Conservation (phyloP, 2,797 vertebrate species). For the Ctenosaura bakeri region DNA sequence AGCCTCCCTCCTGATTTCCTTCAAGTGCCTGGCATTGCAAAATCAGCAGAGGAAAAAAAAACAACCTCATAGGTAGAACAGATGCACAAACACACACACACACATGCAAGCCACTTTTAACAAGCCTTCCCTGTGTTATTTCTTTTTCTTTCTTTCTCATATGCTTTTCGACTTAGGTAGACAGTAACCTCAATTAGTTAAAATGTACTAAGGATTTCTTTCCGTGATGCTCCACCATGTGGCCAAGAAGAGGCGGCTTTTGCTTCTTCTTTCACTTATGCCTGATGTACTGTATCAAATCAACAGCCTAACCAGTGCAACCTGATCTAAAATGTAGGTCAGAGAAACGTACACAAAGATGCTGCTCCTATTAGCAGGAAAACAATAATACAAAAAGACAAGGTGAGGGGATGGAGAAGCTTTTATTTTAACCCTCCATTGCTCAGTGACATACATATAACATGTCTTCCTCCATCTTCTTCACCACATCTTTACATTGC, state of each 20-base stretch:
- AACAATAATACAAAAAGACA: not conserved
- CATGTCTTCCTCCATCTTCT: too few species aligned
- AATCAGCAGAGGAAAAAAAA: not conserved
- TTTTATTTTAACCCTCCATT: not conserved
- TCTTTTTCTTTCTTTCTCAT: slow-evolving; percentile 15
- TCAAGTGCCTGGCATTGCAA: slow-evolving; percentile 29
- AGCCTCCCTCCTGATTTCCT: not conserved
- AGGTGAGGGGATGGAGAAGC: not conserved
- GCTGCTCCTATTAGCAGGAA: not conserved
- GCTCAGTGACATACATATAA: too few species aligned
- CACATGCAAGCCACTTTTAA: not conserved
- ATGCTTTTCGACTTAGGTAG: slow-evolving; percentile 24
- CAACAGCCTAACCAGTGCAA: not conserved
- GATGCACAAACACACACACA: not conserved
- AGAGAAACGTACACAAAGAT: not conserved
- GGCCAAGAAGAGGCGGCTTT: slow-evolving; percentile 40
- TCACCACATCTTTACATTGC: not conserved
- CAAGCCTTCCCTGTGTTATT: slow-evolving; percentile 3
- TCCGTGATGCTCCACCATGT: slow-evolving; percentile 51
- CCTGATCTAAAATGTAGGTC: not conserved
- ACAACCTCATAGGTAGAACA: not conserved
- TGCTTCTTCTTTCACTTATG: slow-evolving; percentile 9
- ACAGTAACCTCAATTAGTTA: slow-evolving; percentile 47
- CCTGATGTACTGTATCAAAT: slow-evolving; percentile 2
- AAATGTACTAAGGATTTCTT: slow-evolving; percentile 24